These are phyloP conservation scores for Mareca strepera DNA, from an alignment of 2,797 vertebrate genomes.

Conservation along the genomic window DNA sequence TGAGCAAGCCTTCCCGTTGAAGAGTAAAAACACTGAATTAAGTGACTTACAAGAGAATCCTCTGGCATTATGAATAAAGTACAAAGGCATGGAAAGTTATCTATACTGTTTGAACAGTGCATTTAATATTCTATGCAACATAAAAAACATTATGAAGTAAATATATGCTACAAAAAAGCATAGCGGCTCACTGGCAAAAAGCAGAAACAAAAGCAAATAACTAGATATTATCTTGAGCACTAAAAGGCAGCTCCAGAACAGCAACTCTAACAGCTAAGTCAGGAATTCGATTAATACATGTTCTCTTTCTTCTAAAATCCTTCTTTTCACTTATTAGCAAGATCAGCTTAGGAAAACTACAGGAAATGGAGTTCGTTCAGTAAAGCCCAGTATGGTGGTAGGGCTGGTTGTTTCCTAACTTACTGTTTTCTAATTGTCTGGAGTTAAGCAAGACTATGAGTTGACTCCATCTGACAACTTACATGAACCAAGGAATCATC, in stretches of 20 bases:
- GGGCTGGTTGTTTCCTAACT: background rate
- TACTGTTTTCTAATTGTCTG: background rate
- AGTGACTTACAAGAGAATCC: background rate
- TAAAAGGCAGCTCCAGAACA: background rate
- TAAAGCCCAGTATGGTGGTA: background rate
- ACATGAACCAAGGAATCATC: background rate
- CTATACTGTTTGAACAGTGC: background rate
- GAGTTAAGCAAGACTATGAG: background rate
- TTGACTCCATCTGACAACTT: background rate
- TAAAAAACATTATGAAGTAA: background rate
- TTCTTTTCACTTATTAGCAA: background rate
- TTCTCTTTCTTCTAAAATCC: background rate
- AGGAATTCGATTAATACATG: background rate
- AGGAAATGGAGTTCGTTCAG: background rate
- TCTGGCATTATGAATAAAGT: background rate
- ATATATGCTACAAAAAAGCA: background rate
- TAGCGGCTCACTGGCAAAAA: background rate
- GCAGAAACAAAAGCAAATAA: background rate
- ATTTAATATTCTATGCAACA: background rate
- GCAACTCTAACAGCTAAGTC: background rate
- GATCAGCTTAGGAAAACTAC: background rate
- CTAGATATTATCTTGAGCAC: background rate
- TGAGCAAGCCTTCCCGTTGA: conserved; percentile 9
- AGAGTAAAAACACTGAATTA: background rate
- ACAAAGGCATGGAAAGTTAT: background rate